Conservation (phyloP, 2,113 vertebrate genomes). For the Smithornis capensis region DNA sequence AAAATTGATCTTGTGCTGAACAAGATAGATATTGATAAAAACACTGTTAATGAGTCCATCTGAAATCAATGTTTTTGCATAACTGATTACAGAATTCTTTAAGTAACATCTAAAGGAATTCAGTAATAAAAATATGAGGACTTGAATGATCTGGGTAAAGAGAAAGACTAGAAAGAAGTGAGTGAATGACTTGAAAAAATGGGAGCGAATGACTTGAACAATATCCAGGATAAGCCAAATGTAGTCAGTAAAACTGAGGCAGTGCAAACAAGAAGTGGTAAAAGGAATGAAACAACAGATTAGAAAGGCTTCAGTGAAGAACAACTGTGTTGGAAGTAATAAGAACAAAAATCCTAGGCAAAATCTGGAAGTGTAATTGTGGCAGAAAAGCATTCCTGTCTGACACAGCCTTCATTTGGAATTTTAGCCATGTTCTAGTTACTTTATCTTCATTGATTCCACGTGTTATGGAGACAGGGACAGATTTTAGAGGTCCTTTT, state of each 20-base stretch:
- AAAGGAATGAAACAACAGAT: neutral
- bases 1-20: slow-evolving; percentile 40
- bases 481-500: neutral
- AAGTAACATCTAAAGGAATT: neutral
- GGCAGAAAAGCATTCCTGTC: neutral
- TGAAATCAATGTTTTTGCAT: slow-evolving; percentile 8
- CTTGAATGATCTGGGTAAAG: neutral
- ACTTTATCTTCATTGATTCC: neutral
- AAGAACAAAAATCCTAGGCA: neutral
- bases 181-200: neutral
- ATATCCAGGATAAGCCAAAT: neutral
- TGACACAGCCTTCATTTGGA: neutral
- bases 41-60: neutral
- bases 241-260: neutral
- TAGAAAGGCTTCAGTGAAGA: neutral
- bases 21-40: slow-evolving; percentile 4
- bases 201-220: neutral
- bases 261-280: neutral
- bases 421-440: neutral
- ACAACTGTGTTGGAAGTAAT: neutral
- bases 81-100: neutral
- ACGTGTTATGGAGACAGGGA: neutral
- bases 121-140: neutral
- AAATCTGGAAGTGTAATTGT: neutral
- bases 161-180: neutral